Percentiles rank a stretch among this genome's conserved stretches.
Conservation (phyloP, 2,888 invertebrate genomes). For the Alloscopus bannaensis region DNA sequence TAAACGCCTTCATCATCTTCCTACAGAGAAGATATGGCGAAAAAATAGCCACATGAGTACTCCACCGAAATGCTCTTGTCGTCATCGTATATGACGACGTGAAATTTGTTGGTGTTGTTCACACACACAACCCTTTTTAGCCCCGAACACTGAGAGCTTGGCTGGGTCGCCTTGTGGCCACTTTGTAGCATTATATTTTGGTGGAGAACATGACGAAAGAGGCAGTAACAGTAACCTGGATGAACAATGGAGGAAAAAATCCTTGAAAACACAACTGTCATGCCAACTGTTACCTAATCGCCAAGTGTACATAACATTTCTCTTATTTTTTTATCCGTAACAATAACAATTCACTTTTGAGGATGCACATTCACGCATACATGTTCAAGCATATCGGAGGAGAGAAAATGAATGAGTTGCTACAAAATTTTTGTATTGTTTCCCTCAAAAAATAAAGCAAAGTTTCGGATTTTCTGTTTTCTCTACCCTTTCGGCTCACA, state of each 20-base stretch:
- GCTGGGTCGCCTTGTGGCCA: neutral
- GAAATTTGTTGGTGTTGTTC: too few species aligned
- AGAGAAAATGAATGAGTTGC: neutral
- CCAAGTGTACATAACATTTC: conserved; percentile 8
- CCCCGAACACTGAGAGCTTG: too few species aligned
- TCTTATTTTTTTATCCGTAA: conserved; percentile 17
- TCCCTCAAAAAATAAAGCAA: conserved; percentile 7
- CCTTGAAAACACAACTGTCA: conserved; percentile 61
- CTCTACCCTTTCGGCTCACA: too few species aligned
- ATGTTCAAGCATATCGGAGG: neutral
- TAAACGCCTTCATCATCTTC: too few species aligned
- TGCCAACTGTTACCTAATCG: conserved; percentile 67
- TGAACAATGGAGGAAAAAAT: conserved; percentile 5
- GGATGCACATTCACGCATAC: too few species aligned
- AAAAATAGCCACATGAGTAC: too few species aligned
- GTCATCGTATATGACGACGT: too few species aligned
- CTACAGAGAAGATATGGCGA: too few species aligned
- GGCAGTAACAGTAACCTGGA: conserved; percentile 4
- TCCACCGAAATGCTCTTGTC: too few species aligned
- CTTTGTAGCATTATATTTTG: conserved; percentile 1
- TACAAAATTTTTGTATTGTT: neutral
- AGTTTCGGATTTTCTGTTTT: neutral
- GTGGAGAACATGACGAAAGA: conserved; percentile 8
- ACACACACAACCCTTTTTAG: too few species aligned
- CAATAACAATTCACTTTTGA: conserved; percentile 8